A percentile compares a stretch with the other conserved stretches of the same genome.
Conservation (phyloP, 2,797 vertebrate genomes). For the Gastrophryne carolinensis region DNA sequence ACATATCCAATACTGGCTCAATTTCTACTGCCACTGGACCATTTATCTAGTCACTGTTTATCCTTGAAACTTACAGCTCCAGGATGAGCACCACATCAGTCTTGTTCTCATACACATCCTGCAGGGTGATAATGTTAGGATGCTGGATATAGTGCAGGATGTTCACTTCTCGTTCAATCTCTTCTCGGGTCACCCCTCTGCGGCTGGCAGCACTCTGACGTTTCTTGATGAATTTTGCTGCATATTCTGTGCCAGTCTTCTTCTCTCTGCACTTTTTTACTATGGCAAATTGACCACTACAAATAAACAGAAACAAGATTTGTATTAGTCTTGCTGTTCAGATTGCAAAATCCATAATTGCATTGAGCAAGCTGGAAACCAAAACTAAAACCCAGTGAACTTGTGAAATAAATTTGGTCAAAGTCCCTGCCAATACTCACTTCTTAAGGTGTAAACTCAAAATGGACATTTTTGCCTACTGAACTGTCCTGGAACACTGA, state of each 20-base stretch:
- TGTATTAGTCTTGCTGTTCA: no score
- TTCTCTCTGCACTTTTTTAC: conserved; percentile 88
- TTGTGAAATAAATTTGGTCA: no score
- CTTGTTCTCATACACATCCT: conserved; percentile 92
- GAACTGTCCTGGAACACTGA: no score
- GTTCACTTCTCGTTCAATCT: conserved; percentile 90
- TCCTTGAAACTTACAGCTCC: conserved; percentile 85
- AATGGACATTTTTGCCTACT: no score
- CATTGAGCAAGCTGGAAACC: no score
- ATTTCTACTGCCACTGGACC: not conserved
- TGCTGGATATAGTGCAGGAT: conserved; percentile 90
- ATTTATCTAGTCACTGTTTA: not conserved
- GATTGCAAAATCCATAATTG: no score
- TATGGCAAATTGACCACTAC: conserved; percentile 93
- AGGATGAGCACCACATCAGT: conserved; percentile 93
- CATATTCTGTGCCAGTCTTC: conserved; percentile 76
- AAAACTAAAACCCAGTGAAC: no score
- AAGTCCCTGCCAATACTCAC: no score
- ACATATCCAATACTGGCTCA: not conserved
- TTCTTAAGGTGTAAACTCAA: no score
- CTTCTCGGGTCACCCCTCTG: conserved; percentile 85
- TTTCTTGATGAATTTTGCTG: conserved; percentile 97
- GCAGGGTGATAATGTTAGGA: conserved; percentile 83
- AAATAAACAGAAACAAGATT: no score
- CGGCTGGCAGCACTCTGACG: conserved; percentile 83